A percentile compares a stretch with the other conserved stretches of the same genome.
phyloP scores from a whole-genome alignment of 2,113 vertebrate species.

The Paradoxurus hermaphroditus region DNA sequence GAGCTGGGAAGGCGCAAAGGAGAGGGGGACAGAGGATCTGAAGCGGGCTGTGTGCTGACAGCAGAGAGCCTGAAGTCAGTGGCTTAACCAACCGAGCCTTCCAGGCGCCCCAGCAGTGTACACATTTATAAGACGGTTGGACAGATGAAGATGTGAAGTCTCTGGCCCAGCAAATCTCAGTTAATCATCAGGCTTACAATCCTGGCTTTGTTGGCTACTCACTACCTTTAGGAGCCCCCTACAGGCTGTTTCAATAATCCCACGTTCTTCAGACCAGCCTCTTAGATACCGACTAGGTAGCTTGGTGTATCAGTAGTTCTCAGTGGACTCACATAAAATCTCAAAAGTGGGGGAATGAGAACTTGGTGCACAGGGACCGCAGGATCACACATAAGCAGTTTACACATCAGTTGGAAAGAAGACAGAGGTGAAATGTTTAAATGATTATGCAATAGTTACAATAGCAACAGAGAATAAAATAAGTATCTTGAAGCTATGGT shows the following conservation, averaged over 20 bases:
- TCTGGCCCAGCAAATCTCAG: not conserved
- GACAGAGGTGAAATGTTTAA: not conserved
- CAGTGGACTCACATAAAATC: not conserved
- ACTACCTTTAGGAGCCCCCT: not conserved
- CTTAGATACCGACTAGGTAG: not conserved
- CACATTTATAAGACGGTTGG: not conserved
- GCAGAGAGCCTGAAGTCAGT: too few relatives aligned
- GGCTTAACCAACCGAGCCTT: too few relatives aligned
- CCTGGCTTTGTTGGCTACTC: not conserved
- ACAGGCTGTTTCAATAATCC: not conserved
- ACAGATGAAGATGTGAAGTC: not conserved
- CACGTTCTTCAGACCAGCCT: not conserved
- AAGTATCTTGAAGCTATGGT: not conserved
- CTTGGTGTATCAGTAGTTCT: not conserved
- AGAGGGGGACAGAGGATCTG: too few relatives aligned
- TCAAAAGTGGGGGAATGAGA: not conserved
- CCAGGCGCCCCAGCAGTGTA: not conserved
- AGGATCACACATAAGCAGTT: not conserved
- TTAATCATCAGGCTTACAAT: not conserved
- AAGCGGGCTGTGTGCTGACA: too few relatives aligned
- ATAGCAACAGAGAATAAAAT: not conserved
- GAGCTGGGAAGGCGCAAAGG: too few relatives aligned
- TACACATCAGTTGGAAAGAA: not conserved
- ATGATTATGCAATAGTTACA: not conserved
- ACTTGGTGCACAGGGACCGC: not conserved